Percentiles rank a stretch among this genome's conserved stretches.
phyloP scores from a whole-genome alignment of 2,888 invertebrate genomes.

The Muschampia plurimacula region DNA sequence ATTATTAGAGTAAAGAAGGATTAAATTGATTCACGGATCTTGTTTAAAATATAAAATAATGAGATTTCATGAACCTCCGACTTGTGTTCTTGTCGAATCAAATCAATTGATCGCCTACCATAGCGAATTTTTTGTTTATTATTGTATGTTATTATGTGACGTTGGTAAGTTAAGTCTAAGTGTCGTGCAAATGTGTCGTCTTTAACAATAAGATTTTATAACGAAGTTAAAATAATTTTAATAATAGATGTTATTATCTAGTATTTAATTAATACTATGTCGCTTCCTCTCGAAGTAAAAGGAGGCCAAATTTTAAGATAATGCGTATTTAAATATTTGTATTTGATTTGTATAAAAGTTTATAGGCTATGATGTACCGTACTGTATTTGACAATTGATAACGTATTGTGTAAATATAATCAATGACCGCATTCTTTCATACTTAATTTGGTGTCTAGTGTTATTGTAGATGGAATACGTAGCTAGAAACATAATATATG shows the following conservation, averaged over 20 bases:
- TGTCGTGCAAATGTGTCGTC: neutral
- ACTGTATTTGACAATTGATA: no score
- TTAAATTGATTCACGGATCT: no score
- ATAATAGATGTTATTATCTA: neutral
- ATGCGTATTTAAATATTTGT: neutral
- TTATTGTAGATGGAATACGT: slow-evolving; percentile 21
- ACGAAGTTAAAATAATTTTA: neutral
- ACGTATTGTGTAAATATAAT: slow-evolving; percentile 14
- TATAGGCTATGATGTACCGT: neutral
- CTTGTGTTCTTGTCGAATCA: no score
- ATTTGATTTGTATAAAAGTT: neutral
- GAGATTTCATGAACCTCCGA: no score
- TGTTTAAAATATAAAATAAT: no score
- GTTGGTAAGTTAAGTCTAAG: no score
- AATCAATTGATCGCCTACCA: no score
- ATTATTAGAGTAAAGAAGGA: no score
- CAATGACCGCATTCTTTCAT: slow-evolving; percentile 41
- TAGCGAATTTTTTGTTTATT: no score
- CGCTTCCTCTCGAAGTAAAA: neutral
- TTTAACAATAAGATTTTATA: neutral
- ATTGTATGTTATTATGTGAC: no score
- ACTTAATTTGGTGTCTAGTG: slow-evolving; percentile 43
- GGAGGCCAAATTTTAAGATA: slow-evolving; percentile 2
- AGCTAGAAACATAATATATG: neutral
- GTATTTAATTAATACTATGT: neutral